A percentile compares a stretch with the other conserved stretches of the same genome.
These are phyloP conservation scores for Smutsia temminckii DNA, from an alignment of 2,797 vertebrate species.

Conservation along the genomic window DNA sequence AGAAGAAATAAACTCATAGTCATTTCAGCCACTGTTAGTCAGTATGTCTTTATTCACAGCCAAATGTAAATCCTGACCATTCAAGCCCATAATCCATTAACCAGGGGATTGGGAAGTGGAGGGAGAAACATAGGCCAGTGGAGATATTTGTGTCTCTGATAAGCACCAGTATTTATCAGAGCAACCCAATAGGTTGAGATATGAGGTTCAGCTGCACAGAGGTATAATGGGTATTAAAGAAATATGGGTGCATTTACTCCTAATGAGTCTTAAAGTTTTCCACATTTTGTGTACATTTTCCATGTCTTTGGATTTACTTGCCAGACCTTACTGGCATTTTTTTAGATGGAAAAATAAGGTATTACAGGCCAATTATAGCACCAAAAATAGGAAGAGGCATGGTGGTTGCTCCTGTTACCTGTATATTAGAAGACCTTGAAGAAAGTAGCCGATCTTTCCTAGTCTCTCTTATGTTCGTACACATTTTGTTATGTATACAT, in stretches of 20 bases:
- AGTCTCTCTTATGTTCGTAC: conserved; percentile 12
- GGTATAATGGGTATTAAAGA: not conserved
- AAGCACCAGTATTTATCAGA: conserved; percentile 5
- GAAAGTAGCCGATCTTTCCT: not conserved
- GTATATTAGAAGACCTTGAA: conserved; percentile 12
- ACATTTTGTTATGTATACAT: not conserved
- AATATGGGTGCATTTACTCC: not conserved
- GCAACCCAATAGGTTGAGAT: not conserved
- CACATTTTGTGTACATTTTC: not conserved
- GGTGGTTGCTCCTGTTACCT: not conserved
- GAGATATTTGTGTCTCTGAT: not conserved
- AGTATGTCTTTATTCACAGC: conserved; percentile 34
- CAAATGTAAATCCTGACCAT: not conserved
- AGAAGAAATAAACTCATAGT: not conserved
- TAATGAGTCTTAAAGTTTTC: not conserved
- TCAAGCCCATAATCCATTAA: not conserved
- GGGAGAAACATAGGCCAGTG: not conserved
- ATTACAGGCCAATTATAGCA: not conserved
- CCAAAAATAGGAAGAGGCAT: not conserved
- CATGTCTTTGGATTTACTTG: conserved; percentile 35
- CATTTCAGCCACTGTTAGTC: not conserved
- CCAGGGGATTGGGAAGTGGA: no score
- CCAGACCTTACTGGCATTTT: conserved; percentile 11
- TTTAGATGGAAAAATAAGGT: conserved; percentile 25
- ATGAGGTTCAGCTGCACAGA: not conserved